These are phyloP conservation scores for Pampus argenteus DNA, from an alignment of 2,797 vertebrate genomes.

Conservation along the genomic window DNA sequence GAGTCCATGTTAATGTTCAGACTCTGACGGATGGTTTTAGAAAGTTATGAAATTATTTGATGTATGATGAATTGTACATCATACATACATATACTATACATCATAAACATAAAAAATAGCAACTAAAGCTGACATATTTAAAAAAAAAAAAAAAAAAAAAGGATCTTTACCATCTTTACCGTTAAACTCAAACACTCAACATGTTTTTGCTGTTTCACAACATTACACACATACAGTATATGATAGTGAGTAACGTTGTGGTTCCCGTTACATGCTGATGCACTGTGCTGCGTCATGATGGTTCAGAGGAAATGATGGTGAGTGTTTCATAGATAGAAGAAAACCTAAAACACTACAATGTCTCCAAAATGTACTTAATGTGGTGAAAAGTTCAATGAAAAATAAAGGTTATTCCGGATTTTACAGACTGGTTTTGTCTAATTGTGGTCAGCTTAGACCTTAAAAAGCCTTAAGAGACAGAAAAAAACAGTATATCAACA, in stretches of 20 bases:
- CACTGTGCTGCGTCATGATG: background rate
- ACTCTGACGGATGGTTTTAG: background rate
- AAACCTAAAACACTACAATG: background rate
- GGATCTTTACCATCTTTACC: background rate
- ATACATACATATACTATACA: too few relatives aligned
- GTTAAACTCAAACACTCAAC: background rate
- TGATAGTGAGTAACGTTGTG: background rate
- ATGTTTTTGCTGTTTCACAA: background rate
- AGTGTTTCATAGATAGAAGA: background rate
- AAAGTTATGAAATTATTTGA: background rate
- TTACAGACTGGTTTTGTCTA: background rate
- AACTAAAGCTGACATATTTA: background rate
- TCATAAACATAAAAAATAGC: too few relatives aligned
- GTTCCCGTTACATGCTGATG: background rate
- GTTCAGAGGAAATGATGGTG: background rate
- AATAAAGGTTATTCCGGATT: background rate
- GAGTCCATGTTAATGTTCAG: too few relatives aligned
- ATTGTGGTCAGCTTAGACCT: too few relatives aligned
- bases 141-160: too few relatives aligned
- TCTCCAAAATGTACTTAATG: background rate
- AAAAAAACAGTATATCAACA: background rate
- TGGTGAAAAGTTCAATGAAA: background rate
- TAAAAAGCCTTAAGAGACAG: background rate
- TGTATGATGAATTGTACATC: too few relatives aligned
- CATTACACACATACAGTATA: fast-evolving